phyloP scores from a whole-genome alignment of 35 echinoderm and acorn worm genomes.

The Eucidaris tribuloides region DNA sequence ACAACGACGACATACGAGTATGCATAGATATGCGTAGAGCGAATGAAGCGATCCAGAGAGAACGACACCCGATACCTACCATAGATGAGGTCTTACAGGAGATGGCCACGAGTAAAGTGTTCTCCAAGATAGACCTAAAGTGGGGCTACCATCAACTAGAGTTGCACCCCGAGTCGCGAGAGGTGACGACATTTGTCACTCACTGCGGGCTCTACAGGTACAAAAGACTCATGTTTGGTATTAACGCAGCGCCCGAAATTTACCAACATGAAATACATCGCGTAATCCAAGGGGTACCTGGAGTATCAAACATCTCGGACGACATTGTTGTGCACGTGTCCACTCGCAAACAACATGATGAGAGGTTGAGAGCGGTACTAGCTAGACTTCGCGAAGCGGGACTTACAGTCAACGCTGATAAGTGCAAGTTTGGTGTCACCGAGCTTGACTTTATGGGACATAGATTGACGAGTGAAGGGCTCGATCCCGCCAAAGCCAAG shows the following conservation, averaged over 20 bases:
- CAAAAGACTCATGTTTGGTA: slow-evolving; percentile 58
- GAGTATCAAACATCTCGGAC: slow-evolving; percentile 18
- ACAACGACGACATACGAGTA: no score
- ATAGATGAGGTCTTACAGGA: slow-evolving; percentile 41
- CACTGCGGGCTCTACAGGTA: slow-evolving; percentile 39
- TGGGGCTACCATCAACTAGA: slow-evolving; percentile 62
- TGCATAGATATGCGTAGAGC: slow-evolving; percentile 31
- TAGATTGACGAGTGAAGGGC: slow-evolving; percentile 12
- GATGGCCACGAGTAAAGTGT: slow-evolving; percentile 14
- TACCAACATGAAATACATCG: not conserved
- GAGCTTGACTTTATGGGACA: slow-evolving; percentile 63
- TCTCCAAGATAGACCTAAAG: slow-evolving; percentile 54
- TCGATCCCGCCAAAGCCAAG: slow-evolving; percentile 29
- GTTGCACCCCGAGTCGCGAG: not conserved
- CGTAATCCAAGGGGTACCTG: not conserved
- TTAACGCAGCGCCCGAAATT: not conserved
- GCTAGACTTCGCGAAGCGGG: slow-evolving; percentile 1
- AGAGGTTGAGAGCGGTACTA: not conserved
- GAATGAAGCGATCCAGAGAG: slow-evolving; percentile 46
- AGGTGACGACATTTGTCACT: slow-evolving; percentile 59
- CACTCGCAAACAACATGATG: slow-evolving; percentile 6
- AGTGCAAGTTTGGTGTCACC: slow-evolving; percentile 48
- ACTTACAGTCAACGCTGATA: slow-evolving; percentile 37
- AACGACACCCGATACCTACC: slow-evolving; percentile 41
- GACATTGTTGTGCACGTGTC: slow-evolving; percentile 18